Conservation (phyloP, 2,888 invertebrate genomes). For the Gari tellinella region DNA sequence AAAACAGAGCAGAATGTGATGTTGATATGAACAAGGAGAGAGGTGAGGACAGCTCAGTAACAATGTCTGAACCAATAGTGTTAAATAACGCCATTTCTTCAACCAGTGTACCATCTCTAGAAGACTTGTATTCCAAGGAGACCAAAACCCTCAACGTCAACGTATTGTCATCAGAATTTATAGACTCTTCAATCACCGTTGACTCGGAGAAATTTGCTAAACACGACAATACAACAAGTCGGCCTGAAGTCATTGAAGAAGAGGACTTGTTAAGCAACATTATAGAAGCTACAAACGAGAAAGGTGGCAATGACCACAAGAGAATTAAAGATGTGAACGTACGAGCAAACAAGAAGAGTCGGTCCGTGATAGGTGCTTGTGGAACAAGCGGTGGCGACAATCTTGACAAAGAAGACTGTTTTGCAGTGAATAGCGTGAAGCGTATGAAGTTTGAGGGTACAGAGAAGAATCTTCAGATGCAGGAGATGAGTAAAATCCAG, state of each 20-base stretch:
- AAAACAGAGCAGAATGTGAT: neutral
- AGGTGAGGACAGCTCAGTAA: neutral
- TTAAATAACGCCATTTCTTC: conserved; percentile 58
- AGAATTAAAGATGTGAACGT: conserved; percentile 86
- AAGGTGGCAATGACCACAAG: conserved; percentile 46
- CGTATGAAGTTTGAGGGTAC: conserved; percentile 80
- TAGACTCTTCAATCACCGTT: conserved; percentile 86
- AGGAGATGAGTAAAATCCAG: conserved; percentile 79
- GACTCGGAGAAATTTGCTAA: conserved; percentile 87
- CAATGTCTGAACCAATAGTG: conserved; percentile 26
- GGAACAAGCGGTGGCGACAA: conserved; percentile 25
- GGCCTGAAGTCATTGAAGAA: conserved; percentile 43
- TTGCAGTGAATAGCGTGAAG: conserved; percentile 70
- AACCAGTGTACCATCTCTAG: conserved; percentile 76
- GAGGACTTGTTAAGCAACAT: conserved; percentile 47
- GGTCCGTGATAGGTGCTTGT: conserved; percentile 53
- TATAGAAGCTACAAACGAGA: conserved; percentile 37
- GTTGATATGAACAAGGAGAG: neutral
- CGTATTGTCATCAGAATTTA: conserved; percentile 82
- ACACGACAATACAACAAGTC: conserved; percentile 83
- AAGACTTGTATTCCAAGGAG: conserved; percentile 86
- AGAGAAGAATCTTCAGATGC: conserved; percentile 80
- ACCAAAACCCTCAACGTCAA: conserved; percentile 88
- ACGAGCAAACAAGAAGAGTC: conserved; percentile 76
- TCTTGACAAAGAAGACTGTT: conserved; percentile 59